Conservation (phyloP, 2,888 invertebrate species). For the Watsonalla binaria region DNA sequence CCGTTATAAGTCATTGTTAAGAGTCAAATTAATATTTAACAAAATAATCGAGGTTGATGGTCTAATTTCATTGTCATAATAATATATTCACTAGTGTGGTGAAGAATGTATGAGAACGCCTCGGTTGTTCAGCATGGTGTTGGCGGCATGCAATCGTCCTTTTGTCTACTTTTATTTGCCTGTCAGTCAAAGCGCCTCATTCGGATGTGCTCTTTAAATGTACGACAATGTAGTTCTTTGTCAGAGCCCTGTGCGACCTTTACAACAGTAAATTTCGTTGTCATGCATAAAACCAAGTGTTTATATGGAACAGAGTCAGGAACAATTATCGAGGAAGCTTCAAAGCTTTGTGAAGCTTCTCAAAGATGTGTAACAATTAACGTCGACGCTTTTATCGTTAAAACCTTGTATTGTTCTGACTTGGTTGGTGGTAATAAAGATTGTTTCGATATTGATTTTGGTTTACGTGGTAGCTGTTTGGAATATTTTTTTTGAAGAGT, state of each 20-base stretch:
- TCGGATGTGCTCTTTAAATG: constrained; percentile 51
- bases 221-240: constrained; percentile 66
- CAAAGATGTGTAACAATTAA: constrained; percentile 35
- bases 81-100: constrained; percentile 28
- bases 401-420: not conserved
- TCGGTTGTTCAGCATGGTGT: constrained; percentile 18
- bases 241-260: constrained; percentile 57
- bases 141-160: constrained; percentile 34
- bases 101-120: constrained; percentile 56
- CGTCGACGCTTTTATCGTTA: constrained; percentile 19
- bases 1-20: constrained; percentile 41
- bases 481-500: not conserved
- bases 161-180: constrained; percentile 71
- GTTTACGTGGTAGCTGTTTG: not conserved
- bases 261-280: constrained; percentile 65
- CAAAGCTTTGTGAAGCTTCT: too few relatives aligned
- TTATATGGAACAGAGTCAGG: constrained; percentile 45
- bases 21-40: constrained; percentile 19
- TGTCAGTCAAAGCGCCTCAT: constrained; percentile 64
- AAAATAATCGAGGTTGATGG: constrained; percentile 25
- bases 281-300: constrained; percentile 67
- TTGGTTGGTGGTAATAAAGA: not conserved
- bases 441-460: not conserved
- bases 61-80: constrained; percentile 20
- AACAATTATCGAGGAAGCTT: constrained; percentile 29